Evolutionary conservation across 2,888 invertebrate species (phyloP).

Genomic region (Notodromas monacha): DNA sequence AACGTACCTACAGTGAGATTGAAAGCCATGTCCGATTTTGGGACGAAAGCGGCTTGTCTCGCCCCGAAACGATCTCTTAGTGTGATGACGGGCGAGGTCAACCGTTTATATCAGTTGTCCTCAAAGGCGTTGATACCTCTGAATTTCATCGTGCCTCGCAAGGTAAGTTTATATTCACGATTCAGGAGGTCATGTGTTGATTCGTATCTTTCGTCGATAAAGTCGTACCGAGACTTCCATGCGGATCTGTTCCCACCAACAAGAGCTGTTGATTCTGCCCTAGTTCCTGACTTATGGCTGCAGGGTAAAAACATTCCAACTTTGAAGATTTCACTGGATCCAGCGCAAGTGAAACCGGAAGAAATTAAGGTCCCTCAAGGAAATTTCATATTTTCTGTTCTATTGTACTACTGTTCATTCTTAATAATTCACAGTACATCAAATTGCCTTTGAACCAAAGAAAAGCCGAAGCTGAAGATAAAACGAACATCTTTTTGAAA

Average conservation of each 20-base stretch:
- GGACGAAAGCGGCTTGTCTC: slow-evolving; percentile 69
- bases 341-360: too few relatives aligned
- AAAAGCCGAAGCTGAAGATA: too few relatives aligned
- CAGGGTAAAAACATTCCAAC: slow-evolving; percentile 33
- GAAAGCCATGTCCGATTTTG: slow-evolving; percentile 50
- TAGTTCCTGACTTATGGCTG: slow-evolving; percentile 50
- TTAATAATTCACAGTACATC: too few relatives aligned
- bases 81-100: slow-evolving; percentile 92
- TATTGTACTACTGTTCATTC: too few relatives aligned
- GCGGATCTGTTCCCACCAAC: slow-evolving; percentile 78
- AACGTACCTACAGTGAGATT: slow-evolving; percentile 63
- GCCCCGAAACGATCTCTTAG: slow-evolving; percentile 65
- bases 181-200: too few relatives aligned
- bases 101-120: slow-evolving; percentile 53
- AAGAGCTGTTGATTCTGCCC: slow-evolving; percentile 37
- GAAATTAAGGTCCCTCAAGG: too few relatives aligned
- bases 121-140: slow-evolving; percentile 59
- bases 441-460: too few relatives aligned
- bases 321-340: too few relatives aligned
- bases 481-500: too few relatives aligned
- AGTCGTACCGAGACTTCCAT: slow-evolving; percentile 77
- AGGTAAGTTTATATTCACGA: slow-evolving; percentile 32
- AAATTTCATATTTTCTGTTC: too few relatives aligned
- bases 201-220: too few relatives aligned
- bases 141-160: slow-evolving; percentile 72